phyloP scores from a whole-genome alignment of 2,113 vertebrate species.

The Prunella himalayana region DNA sequence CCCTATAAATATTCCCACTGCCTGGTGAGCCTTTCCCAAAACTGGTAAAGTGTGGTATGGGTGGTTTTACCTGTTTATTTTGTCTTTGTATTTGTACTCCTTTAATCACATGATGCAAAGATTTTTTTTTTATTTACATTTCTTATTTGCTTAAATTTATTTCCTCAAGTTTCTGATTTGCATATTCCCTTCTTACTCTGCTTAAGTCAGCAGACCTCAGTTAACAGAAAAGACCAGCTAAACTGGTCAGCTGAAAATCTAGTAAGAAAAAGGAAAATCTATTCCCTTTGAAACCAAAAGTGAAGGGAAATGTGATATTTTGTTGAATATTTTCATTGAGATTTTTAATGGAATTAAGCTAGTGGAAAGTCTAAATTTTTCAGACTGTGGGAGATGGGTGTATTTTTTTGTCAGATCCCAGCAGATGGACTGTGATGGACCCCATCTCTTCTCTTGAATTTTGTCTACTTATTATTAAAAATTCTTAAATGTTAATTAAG shows the following conservation, averaged over 20 bases:
- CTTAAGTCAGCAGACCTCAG: neutral
- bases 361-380: neutral
- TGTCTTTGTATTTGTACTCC: neutral
- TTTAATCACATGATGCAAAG: neutral
- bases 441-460: neutral
- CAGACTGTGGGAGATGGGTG: neutral
- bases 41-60: neutral
- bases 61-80: neutral
- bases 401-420: neutral
- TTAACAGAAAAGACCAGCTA: neutral
- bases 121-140: neutral
- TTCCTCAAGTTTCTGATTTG: neutral
- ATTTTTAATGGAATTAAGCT: neutral
- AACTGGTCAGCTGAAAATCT: neutral
- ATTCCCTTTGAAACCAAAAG: neutral
- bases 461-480: neutral
- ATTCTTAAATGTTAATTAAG: neutral
- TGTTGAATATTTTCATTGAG: neutral
- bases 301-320: neutral
- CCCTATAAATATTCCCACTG: neutral
- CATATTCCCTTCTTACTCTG: neutral
- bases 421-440: fast-evolving
- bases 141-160: neutral
- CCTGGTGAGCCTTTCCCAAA: neutral
- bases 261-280: neutral